Evolutionary conservation across 1,140 invertebrate genomes (phyloP), one percentile per base, ranked within the genome.

Genomic region (Whitmania pigra): DNA sequence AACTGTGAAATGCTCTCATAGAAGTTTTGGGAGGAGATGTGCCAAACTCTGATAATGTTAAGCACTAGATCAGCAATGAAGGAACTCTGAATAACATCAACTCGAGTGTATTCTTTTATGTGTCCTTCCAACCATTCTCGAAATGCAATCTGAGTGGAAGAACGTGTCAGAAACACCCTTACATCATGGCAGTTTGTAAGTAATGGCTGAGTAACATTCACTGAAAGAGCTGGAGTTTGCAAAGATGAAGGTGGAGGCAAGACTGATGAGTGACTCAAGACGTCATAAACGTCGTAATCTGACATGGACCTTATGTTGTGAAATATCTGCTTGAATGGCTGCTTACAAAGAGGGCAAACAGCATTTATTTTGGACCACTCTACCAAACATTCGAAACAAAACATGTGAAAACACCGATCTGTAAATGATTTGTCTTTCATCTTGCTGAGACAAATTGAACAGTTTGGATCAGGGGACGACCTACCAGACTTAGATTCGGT

Each of bases 281-380:
- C 86, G 78, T 88, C 84, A 79, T 93, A 92, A 74, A 92, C 87
- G 76, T 95, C 92, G 82, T 91, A 94, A 77, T 93, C 90, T 74
- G 89, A 86, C 79, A 89, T 88, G 0, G 90, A 90, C 75, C 88
- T 87, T 5, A 95, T 89, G 87, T 92, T 94, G 79, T 94, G 91
- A 75, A 94, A 91, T 53, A 96, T 95, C 7, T 88, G 89, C 76
- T 88, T 89, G 79, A 96, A 95, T 7, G 86, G 86, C 78, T 93
- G 90, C 77, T 96, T 95, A 82, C 94, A 97, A 0, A 97, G 82
- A 6, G 94, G 94, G 82, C 94, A 97, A 78, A 92, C 92, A 18
- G 91, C 86, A 82, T 95, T 94, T 13, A 94, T 88, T 84, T 94
- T 94, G 53, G 92, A 93, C 94, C 94, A 97, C 78, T 93, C 90